Percentiles rank a stretch among this genome's conserved stretches.
These are phyloP conservation scores for Toxotes chatareus DNA, from an alignment of 2,113 vertebrate species.

Conservation along the genomic window DNA sequence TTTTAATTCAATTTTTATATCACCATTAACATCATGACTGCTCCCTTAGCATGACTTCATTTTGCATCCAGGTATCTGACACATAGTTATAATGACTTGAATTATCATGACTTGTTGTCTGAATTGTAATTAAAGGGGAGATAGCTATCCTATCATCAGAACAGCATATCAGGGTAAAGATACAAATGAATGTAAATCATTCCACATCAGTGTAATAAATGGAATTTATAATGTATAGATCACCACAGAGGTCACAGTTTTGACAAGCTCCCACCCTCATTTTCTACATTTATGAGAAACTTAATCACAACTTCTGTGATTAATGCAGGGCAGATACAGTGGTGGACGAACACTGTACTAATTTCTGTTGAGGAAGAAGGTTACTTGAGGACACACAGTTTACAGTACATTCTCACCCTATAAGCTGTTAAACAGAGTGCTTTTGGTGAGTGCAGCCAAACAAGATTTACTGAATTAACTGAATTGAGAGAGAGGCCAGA, in stretches of 20 bases:
- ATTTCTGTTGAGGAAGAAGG: conserved; percentile 20
- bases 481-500: conserved; percentile 7
- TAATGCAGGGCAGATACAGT: background rate
- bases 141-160: background rate
- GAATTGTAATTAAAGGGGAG: background rate
- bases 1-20: background rate
- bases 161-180: background rate
- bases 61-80: background rate
- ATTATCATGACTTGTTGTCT: background rate
- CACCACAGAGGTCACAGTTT: background rate
- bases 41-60: background rate
- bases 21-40: background rate
- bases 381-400: background rate
- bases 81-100: background rate
- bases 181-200: background rate
- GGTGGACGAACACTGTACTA: background rate
- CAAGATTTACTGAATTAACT: conserved; percentile 18
- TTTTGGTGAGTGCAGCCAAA: conserved; percentile 38
- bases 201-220: too few relatives aligned
- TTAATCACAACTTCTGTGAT: background rate
- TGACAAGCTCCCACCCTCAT: background rate
- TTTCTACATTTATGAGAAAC: background rate
- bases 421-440: conserved; percentile 33
- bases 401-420: background rate
- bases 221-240: too few relatives aligned